Percentiles rank a stretch among this genome's conserved stretches.
phyloP scores from a whole-genome alignment of 2,888 invertebrate genomes.

The Sturmia bella region DNA sequence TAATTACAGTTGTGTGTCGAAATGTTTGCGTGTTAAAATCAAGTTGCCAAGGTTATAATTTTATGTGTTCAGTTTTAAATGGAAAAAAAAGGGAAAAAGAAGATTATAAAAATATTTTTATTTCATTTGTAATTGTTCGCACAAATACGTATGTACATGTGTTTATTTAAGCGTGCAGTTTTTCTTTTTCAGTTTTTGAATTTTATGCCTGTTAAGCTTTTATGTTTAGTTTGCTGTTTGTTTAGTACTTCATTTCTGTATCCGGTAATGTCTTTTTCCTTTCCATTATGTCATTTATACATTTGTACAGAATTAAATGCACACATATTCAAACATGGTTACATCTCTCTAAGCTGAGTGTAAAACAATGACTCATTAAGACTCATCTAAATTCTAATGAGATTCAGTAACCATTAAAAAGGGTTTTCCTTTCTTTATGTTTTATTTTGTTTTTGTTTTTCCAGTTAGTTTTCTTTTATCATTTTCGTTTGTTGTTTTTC shows the following conservation, averaged over 20 bases:
- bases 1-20: background rate
- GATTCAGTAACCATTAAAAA: constrained; percentile 81
- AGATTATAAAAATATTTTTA: background rate
- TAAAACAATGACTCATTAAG: constrained; percentile 82
- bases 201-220: constrained; percentile 50
- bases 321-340: background rate
- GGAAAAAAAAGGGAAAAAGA: background rate
- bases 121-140: constrained; percentile 17
- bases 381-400: constrained; percentile 82
- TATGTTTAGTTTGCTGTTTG: constrained; percentile 44
- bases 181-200: background rate
- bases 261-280: constrained; percentile 43
- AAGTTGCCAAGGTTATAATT: constrained; percentile 42
- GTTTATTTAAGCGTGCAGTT: background rate
- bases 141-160: constrained; percentile 1
- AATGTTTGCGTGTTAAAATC: background rate
- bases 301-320: background rate
- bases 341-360: constrained; percentile 71
- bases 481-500: constrained; percentile 28
- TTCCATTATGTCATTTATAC: constrained; percentile 50
- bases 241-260: constrained; percentile 29
- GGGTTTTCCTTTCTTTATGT: constrained; percentile 64
- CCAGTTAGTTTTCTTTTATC: constrained; percentile 39
- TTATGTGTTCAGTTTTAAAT: background rate
- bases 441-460: constrained; percentile 26